Base-by-base conservation (phyloP, 2,888 invertebrate genomes). In the Aethes cnicana region DNA sequence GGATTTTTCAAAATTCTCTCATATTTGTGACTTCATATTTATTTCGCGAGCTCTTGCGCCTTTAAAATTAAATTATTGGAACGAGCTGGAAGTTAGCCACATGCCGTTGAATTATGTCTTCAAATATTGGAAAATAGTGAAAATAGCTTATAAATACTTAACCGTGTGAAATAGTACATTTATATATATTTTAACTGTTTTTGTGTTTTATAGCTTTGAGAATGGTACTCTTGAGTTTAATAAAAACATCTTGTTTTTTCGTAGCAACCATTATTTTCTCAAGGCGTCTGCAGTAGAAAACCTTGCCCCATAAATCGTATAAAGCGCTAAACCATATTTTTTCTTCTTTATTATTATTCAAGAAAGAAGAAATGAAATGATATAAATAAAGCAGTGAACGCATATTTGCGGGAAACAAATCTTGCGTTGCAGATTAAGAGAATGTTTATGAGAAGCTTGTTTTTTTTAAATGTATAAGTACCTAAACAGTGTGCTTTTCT, bases 41-140 rank as follows among this genome's bases (percentile, higher is more conserved):
- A 50, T 44, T 48, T 50, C 30, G 16, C 14, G 25, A 12, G 25
- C 36, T n/a, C n/a, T n/a, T 2, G 35, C 16, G 20, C 4, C 3
- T n/a, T 48, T 33, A 30, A 44, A 50, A 50, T 50, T 17, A 25
- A 50, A 50, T 50, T 48, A 48, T 41, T n/a, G n/a, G n/a, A n/a
- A n/a, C n/a, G n/a, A n/a, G n/a, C n/a, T n/a, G n/a, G n/a, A n/a
- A n/a, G n/a, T n/a, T n/a, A n/a, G n/a, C n/a, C n/a, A n/a, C n/a
- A n/a, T n/a, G n/a, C n/a, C n/a, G n/a, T n/a, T n/a, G n/a, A n/a
- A n/a, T n/a, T n/a, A n/a, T n/a, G n/a, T n/a, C n/a, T n/a, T n/a
- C n/a, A n/a, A n/a, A n/a, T n/a, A n/a, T n/a, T n/a, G n/a, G n/a
- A n/a, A n/a, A n/a, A n/a, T n/a, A n/a, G n/a, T n/a, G n/a, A n/a